Evolutionary conservation across 35 echinoderm and acorn worm species (phyloP), one percentile per base, ranked within the genome.

Genomic region (Amphiura filiformis): DNA sequence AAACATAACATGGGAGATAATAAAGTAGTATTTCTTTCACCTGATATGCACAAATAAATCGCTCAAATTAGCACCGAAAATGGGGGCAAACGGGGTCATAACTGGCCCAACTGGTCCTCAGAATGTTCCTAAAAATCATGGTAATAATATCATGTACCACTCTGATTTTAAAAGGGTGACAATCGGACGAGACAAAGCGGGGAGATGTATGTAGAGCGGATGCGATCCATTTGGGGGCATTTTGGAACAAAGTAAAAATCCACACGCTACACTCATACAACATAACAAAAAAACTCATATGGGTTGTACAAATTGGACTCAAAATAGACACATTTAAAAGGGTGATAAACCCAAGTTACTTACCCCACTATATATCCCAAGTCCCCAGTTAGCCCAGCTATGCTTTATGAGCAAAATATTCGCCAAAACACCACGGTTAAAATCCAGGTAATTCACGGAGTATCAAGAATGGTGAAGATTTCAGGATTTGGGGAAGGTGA

Each of bases 241-340:
- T 85, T 85, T 85, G 61, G 83, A 85, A 85, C 83, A 85, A 85
- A 85, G 83, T 85, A 85, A 85, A 85, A 85, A 65, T 85, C 83
- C 37, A 44, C 52, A 85, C 47, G 56, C 83, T 70, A 85, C 49
- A 65, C 83, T 34, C 83, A 44, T 70, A 61, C 56, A 56, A 64
- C 47, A 85, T 40, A 85, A 65, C 47, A 85, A 64, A 85, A 85
- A 85, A 61, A 85, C 39, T 70, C 34, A 18, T 26, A 70, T n/a
- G 61, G 26, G 61, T 70, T 70, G 47, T 56, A 65, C 44, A 56
- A 85, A 65, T 85, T 85, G 83, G 33, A 61, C 83, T 61, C 83
- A 85, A 85, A 85, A 85, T 85, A 85, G 83, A 85, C 83, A 36
- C 28, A 56, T 49, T 83, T 64, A 85, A 85, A 85, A 65, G 56